Percentiles rank a stretch among this genome's conserved stretches.
phyloP scores from a whole-genome alignment of 2,113 vertebrate genomes.

The Myotis yumanensis region DNA sequence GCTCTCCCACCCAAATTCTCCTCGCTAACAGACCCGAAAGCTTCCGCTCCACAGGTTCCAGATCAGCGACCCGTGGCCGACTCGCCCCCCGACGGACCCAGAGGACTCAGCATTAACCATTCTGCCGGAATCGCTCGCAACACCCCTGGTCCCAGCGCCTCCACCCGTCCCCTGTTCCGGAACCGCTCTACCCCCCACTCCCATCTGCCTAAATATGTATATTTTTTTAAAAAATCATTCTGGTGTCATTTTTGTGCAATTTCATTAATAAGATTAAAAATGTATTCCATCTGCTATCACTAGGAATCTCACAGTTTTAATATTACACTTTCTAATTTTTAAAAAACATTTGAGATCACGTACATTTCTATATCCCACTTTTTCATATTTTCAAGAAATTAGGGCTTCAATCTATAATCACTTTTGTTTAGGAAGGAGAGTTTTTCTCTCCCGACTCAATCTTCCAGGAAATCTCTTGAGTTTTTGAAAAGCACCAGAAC shows the following conservation, averaged over 20 bases:
- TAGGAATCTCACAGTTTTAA: neutral
- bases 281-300: neutral
- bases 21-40: too few species aligned
- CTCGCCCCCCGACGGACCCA: too few species aligned
- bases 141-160: too few species aligned
- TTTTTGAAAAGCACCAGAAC: neutral
- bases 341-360: neutral
- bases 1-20: too few species aligned
- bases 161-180: too few species aligned
- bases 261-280: neutral
- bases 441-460: neutral
- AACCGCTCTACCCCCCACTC: too few species aligned
- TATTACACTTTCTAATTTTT: neutral
- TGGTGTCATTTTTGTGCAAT: neutral
- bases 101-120: too few species aligned
- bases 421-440: neutral
- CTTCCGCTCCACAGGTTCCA: too few species aligned
- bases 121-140: too few species aligned
- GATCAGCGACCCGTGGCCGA: too few species aligned
- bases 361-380: neutral
- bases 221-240: neutral
- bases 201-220: too few species aligned
- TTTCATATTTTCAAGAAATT: slow-evolving; percentile 38
- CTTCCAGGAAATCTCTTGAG: slow-evolving; percentile 11
- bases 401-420: neutral